Evolutionary conservation across 2,797 vertebrate genomes (phyloP), one percentile per base, ranked within the genome.

Genomic region (Gastrophryne carolinensis): DNA sequence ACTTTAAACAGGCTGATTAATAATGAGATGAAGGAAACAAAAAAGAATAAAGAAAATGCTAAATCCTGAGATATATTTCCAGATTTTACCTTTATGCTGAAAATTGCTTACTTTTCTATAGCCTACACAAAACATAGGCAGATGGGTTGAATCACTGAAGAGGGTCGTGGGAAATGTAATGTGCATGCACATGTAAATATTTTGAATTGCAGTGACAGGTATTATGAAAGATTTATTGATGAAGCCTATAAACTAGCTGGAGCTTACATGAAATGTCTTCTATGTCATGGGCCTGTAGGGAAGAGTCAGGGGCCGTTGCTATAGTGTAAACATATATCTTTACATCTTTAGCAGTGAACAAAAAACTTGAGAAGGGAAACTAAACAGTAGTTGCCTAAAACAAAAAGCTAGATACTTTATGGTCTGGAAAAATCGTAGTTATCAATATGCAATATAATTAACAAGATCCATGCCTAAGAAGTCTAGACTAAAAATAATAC

Each of bases 61-160:
- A n/a, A n/a, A n/a, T n/a, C n/a, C n/a, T n/a, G n/a, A n/a, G n/a
- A n/a, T n/a, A n/a, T n/a, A n/a, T n/a, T n/a, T n/a, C n/a, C n/a
- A n/a, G n/a, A n/a, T n/a, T n/a, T n/a, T n/a, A n/a, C n/a, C n/a
- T n/a, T n/a, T n/a, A n/a, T n/a, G n/a, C n/a, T n/a, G n/a, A n/a
- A 1, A 50, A 26, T 65, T 73, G 44, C 23, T 63, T 69, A 68
- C 62, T 70, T 63, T 41, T 47, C 61, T 54, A 63, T 7, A 32
- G 10, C 24, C 37, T 39, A 26, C 21, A 49, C 17, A 53, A 61
- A 62, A 62, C 24, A 54, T 32, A 27, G 37, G 54, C 56, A 69
- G 47, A 70, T 76, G 57, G 47, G 12, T 21, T 26, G 32, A 39
- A 68, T 68, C 61, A 68, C 60, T 62, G n/a, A 4, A 50, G n/a